These are phyloP conservation scores for Carterocephalus palaemon DNA, from an alignment of 2,888 invertebrate species.

Conservation along the genomic window DNA sequence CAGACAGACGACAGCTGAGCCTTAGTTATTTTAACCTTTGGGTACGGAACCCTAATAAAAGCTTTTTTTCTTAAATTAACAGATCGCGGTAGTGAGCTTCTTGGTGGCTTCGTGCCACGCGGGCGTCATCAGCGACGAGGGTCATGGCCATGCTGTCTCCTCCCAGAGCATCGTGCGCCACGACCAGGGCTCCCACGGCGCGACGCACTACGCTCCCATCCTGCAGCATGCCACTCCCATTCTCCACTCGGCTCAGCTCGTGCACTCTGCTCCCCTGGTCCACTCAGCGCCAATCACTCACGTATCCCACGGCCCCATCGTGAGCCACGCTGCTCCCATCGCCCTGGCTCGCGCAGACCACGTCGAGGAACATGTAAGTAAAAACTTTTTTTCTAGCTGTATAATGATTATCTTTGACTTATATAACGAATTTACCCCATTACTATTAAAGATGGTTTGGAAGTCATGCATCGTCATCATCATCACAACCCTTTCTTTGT, in stretches of 20 bases:
- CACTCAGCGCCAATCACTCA: slow-evolving; percentile 44
- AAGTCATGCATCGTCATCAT: too few relatives aligned
- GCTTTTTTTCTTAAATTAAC: too few relatives aligned
- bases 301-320: slow-evolving; percentile 38
- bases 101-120: slow-evolving; percentile 70
- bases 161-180: slow-evolving; percentile 68
- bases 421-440: too few relatives aligned
- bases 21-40: too few relatives aligned
- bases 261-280: slow-evolving; percentile 37
- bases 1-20: too few relatives aligned
- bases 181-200: slow-evolving; percentile 53
- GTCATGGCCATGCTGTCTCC: slow-evolving; percentile 58
- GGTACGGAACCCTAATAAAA: too few relatives aligned
- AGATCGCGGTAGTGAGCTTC: slow-evolving; percentile 65
- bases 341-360: slow-evolving; percentile 45
- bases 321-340: slow-evolving; percentile 41
- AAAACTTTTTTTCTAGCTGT: too few relatives aligned
- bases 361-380: slow-evolving; percentile 37
- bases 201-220: slow-evolving; percentile 41
- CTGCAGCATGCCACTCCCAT: slow-evolving; percentile 43
- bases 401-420: too few relatives aligned
- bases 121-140: slow-evolving; percentile 54
- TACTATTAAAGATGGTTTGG: too few relatives aligned
- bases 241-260: slow-evolving; percentile 32
- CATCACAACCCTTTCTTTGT: too few relatives aligned